Percentiles rank a stretch among this genome's conserved stretches.
Conservation (phyloP, 2,113 vertebrate genomes). For the Tringa solitaria region DNA sequence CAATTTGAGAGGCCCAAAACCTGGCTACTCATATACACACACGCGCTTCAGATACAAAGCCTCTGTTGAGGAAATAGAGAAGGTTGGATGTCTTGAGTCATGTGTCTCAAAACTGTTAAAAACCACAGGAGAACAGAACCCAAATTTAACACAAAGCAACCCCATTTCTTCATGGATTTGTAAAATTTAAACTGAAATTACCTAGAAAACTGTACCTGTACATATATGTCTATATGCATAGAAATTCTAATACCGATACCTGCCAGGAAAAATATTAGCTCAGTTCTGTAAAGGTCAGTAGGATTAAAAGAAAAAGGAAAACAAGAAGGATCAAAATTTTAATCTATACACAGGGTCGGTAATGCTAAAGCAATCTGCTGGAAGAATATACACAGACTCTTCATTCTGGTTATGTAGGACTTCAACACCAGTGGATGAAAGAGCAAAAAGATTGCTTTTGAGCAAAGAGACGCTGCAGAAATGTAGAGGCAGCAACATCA, state of each 20-base stretch:
- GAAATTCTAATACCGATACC: fast-evolving
- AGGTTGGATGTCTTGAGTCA: fast-evolving
- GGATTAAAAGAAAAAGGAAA: too few relatives aligned
- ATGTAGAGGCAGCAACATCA: neutral
- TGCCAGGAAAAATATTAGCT: neutral
- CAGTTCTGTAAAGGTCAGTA: fast-evolving
- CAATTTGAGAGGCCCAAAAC: neutral
- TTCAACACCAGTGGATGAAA: neutral
- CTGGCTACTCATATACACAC: fast-evolving
- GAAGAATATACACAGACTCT: neutral
- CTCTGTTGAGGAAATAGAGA: neutral
- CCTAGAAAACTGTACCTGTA: fast-evolving
- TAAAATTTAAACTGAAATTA: neutral
- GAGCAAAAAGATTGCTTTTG: neutral
- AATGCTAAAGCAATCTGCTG: neutral
- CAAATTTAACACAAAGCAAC: neutral
- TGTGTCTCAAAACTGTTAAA: fast-evolving
- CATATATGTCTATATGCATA: fast-evolving
- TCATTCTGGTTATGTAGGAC: neutral
- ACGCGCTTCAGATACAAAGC: neutral
- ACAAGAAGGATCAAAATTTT: neutral
- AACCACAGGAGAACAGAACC: fast-evolving
- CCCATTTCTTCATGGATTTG: fast-evolving
- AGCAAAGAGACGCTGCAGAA: neutral
- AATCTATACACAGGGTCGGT: fast-evolving